phyloP scores from a whole-genome alignment of 2,888 invertebrate species.

The Himalopsyche anomala region DNA sequence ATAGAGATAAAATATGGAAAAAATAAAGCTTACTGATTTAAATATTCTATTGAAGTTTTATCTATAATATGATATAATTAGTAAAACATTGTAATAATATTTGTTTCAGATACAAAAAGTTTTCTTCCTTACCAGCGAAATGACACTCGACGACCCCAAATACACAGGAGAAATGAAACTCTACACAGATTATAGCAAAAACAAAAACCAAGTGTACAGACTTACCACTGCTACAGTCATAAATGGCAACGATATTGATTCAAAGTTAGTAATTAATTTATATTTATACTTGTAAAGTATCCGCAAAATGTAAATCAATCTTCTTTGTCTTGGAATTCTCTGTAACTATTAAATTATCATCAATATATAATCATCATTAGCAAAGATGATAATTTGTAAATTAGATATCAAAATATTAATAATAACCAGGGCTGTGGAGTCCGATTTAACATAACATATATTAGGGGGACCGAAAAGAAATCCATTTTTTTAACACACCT shows the following conservation, averaged over 20 bases:
- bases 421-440: too few relatives aligned
- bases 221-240: slow-evolving; percentile 80
- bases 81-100: too few relatives aligned
- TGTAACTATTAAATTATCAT: not conserved
- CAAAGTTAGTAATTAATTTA: slow-evolving; percentile 77
- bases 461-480: too few relatives aligned
- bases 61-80: too few relatives aligned
- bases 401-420: too few relatives aligned
- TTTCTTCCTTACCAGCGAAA: slow-evolving; percentile 11
- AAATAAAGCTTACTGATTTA: too few relatives aligned
- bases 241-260: slow-evolving; percentile 75
- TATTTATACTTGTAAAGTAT: not conserved
- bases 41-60: too few relatives aligned
- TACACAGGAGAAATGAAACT: slow-evolving; percentile 81
- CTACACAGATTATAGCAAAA: slow-evolving; percentile 82
- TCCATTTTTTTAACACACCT: too few relatives aligned
- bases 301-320: not conserved
- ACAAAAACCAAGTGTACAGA: slow-evolving; percentile 82
- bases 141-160: slow-evolving; percentile 71
- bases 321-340: not conserved
- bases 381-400: not conserved
- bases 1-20: too few relatives aligned
- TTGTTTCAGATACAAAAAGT: slow-evolving; percentile 5
- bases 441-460: too few relatives aligned
- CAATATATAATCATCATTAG: not conserved